Percentiles rank a stretch among this genome's conserved stretches.
Conservation (phyloP, 2,888 invertebrate species). For the Eristalis pertinax region DNA sequence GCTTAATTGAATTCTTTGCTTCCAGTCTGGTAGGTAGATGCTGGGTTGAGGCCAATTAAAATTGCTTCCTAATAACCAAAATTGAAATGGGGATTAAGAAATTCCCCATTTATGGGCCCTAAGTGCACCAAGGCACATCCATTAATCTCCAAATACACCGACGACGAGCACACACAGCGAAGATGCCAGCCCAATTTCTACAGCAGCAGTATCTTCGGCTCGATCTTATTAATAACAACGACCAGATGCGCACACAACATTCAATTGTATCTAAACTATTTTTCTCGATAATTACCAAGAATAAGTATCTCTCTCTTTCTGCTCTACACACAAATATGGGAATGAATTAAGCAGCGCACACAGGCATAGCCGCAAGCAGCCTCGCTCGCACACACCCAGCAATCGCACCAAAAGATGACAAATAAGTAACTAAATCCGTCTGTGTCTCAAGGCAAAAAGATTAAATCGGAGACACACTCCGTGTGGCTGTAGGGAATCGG, state of each 20-base stretch:
- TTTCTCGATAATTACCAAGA: conserved; percentile 67
- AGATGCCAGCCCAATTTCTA: conserved; percentile 52
- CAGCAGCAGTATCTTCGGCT: conserved; percentile 56
- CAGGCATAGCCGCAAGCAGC: not conserved
- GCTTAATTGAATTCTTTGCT: conserved; percentile 50
- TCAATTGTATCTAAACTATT: conserved; percentile 70
- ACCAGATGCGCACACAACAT: conserved; percentile 69
- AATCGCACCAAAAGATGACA: conserved; percentile 35
- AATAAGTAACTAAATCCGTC: conserved; percentile 66
- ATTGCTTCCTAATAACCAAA: conserved; percentile 63
- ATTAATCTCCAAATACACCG: conserved; percentile 65
- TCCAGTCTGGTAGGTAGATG: conserved; percentile 29
- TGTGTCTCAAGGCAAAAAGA: conserved; percentile 55
- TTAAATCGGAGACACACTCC: conserved; percentile 64
- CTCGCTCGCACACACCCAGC: conserved; percentile 18
- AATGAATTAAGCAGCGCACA: conserved; percentile 32
- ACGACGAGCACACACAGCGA: not conserved
- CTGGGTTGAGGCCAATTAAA: conserved; percentile 63
- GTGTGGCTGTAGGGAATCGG: conserved; percentile 29
- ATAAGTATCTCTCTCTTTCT: conserved; percentile 46
- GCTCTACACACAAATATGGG: conserved; percentile 47
- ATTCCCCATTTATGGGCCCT: conserved; percentile 67
- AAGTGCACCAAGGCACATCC: conserved; percentile 62
- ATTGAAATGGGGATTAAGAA: conserved; percentile 56
- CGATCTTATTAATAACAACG: conserved; percentile 68